Evolutionary conservation across 2,797 vertebrate genomes (phyloP), one percentile per base, ranked within the genome.

Genomic region (Manis javanica): DNA sequence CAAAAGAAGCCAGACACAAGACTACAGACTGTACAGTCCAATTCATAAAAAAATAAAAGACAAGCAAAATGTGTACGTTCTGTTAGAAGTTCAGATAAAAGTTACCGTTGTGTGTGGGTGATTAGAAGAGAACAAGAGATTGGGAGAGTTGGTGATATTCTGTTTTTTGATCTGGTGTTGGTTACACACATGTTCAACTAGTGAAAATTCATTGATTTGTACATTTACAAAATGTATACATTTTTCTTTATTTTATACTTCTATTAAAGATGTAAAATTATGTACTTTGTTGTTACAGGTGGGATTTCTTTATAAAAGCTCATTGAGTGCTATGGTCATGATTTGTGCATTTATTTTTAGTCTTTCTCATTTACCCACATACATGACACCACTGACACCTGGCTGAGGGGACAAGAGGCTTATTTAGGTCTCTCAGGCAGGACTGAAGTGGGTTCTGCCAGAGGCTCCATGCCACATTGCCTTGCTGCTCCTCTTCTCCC

Each of bases 61-160:
- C 10, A 8, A 34, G 15, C 26, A 95, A 91, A 91, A 84, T 31
- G 51, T 46, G 39, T 61, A 19, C 18, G 66, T 59, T 75, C 4
- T 61, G n/a, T 81, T 87, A 68, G 57, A 88, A 59, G 82, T 78
- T 87, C 91, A 95, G 46, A 66, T 57, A 42, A 91, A 46, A 75
- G 51, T 42, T 64, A 78, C 21, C 2, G 8, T 66, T 71, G 26
- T 7, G 9, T 88, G 5, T 37, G 5, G 14, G 8, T 72, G 24
- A 61, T 26, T 29, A 72, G 34, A 88, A 69, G 4, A 75, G 61
- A 87, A 34, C 3, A 79, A 84, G 29, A 69, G 2, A 16, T 63
- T 6, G 39, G 55, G 88, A 91, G 53, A 24, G 21, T 46, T 64
- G 7, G 18, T 26, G 31, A 46, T 72, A 1, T 39, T 91, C 8